phyloP scores from a whole-genome alignment of 2,888 invertebrate species.

The Lasioglossum malachurum region DNA sequence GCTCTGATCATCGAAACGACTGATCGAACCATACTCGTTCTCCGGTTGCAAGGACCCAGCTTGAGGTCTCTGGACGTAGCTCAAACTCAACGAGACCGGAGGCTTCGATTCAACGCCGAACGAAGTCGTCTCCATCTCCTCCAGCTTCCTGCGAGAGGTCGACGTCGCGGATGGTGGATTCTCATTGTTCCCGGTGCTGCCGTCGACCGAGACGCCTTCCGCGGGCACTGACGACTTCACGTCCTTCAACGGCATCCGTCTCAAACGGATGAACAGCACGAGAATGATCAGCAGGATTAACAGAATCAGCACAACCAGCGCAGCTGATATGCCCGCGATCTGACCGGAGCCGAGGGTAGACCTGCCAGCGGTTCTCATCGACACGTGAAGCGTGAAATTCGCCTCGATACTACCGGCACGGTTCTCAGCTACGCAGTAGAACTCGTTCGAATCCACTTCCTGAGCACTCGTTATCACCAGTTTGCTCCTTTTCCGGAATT shows the following conservation, averaged over 20 bases:
- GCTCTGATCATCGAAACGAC: conserved; percentile 88
- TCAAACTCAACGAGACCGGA: conserved; percentile 79
- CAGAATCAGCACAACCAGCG: conserved; percentile 91
- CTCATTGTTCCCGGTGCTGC: conserved; percentile 66
- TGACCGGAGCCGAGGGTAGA: conserved; percentile 93
- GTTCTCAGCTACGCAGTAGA: conserved; percentile 96
- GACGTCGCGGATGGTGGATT: conserved; percentile 65
- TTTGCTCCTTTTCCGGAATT: conserved; percentile 91
- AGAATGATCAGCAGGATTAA: conserved; percentile 91
- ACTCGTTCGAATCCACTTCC: conserved; percentile 93
- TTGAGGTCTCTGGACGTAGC: conserved; percentile 80
- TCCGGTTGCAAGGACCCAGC: conserved; percentile 80
- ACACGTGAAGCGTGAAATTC: conserved; percentile 94
- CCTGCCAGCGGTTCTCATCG: conserved; percentile 92
- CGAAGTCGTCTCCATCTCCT: conserved; percentile 80
- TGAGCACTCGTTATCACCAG: conserved; percentile 93
- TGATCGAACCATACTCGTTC: conserved; percentile 85
- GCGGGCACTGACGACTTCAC: conserved; percentile 88
- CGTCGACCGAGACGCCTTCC: conserved; percentile 86
- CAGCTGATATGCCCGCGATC: conserved; percentile 94
- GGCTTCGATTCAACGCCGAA: conserved; percentile 77
- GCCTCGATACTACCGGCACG: conserved; percentile 95
- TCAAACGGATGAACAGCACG: conserved; percentile 90
- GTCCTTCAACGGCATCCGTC: conserved; percentile 90
- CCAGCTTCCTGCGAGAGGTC: conserved; percentile 75